phyloP scores from a whole-genome alignment of 2,888 invertebrate species.

The Parnassius smintheus region DNA sequence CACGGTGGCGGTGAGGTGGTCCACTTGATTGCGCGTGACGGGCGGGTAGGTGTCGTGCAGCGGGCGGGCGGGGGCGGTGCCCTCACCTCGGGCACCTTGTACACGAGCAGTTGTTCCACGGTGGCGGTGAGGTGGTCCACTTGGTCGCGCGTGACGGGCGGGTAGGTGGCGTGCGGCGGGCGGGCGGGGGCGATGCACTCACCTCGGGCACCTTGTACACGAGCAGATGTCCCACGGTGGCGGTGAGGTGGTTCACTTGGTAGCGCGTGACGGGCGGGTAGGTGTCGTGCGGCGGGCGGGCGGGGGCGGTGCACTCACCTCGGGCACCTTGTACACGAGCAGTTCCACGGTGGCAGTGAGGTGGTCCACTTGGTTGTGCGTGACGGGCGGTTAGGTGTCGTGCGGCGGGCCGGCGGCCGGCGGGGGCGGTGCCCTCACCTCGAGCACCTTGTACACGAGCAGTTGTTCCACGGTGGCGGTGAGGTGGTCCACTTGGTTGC shows the following conservation, averaged over 20 bases:
- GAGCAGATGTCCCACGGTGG: conserved; percentile 72
- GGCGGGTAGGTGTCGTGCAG: conserved; percentile 72
- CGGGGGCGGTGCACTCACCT: too few relatives aligned
- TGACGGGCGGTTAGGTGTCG: too few relatives aligned
- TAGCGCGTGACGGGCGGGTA: too few relatives aligned
- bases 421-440: too few relatives aligned
- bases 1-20: conserved; percentile 89
- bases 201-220: conserved; percentile 91
- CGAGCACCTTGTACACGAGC: too few relatives aligned
- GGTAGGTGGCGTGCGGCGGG: conserved; percentile 81
- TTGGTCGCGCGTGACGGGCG: conserved; percentile 90
- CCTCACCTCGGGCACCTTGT: conserved; percentile 88
- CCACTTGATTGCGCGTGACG: conserved; percentile 90
- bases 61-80: conserved; percentile 10
- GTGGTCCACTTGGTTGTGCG: too few relatives aligned
- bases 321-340: too few relatives aligned
- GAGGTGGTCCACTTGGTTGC: too few relatives aligned
- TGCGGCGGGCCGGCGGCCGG: conserved; percentile 35
- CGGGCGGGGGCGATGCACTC: conserved; percentile 39
- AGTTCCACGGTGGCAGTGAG: too few relatives aligned
- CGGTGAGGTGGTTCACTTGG: too few relatives aligned
- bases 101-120: conserved; percentile 90
- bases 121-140: conserved; percentile 92
- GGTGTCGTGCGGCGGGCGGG: too few relatives aligned
- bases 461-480: too few relatives aligned